Evolutionary conservation across 2,113 vertebrate species (phyloP), one percentile per base, ranked within the genome.

Genomic region (Limanda limanda): DNA sequence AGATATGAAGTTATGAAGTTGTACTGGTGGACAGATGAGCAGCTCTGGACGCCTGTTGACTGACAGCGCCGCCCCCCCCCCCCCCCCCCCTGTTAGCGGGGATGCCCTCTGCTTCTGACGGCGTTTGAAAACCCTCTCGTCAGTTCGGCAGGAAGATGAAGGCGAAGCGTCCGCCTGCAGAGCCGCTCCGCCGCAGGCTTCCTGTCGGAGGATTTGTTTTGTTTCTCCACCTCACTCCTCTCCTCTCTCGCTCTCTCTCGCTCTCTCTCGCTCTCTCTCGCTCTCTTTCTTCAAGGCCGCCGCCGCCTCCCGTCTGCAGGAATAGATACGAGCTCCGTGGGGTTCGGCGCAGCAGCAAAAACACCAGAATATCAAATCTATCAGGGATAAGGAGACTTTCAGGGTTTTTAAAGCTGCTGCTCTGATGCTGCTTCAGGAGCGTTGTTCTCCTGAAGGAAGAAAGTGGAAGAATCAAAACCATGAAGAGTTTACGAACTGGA

Each of bases 121-220:
- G 17, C 59, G 57, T 80, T 86, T 89, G 76, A 89, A 88, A 75
- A 86, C 74, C 77, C 60, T 81, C 68, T 74, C 72, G 51, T 75
- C 23, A 71, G 82, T 80, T 76, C 20, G 17, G 64, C 66, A 37
- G 68, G 67, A 78, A 84, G 85, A 91, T 86, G 85, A 88, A 90
- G 88, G 64, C 9, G 71, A 74, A 48, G 1, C 47, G 13, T 61
- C n/a, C 3, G 79, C 73, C 86, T 48, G 85, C 84, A 71, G 85
- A 86, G 81, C 81, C 71, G 71, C 76, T 17, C 42, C 45, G 83
- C 89, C 87, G 86, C 79, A 52, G 87, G 86, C 89, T 5, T 68
- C 82, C 52, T 86, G 89, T 88, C 40, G 64, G 74, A 82, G 77
- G 80, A 79, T 79, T 85, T 79, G 81, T 89, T 88, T 83, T 80